Evolutionary conservation across 2,888 invertebrate genomes (phyloP), one percentile per base, ranked within the genome.

Genomic region (Sisyra terminalis): DNA sequence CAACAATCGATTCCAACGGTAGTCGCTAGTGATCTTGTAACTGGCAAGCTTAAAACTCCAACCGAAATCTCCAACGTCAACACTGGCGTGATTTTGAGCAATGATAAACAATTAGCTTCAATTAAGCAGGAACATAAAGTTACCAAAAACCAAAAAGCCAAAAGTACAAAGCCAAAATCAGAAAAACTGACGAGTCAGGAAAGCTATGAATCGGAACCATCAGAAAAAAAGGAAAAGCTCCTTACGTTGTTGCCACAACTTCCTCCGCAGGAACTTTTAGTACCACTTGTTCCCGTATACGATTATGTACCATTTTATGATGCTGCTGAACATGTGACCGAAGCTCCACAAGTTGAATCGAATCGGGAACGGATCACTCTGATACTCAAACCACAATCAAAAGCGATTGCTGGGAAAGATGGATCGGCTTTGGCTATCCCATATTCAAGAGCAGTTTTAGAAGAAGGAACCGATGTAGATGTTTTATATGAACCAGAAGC

Each of bases 371-470:
- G 15, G 37, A 18, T 43, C 0, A 64, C 67, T 0, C 53, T 73
- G 5, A 66, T 74, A 47, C 55, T 83, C 47, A 73, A 72, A 51
- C 83, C 83, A 1, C 65, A 67, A 42, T 78, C 83, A 15, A 70
- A 69, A 51, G 77, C 83, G 1, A 60, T 73, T 16, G 79, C 74
- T 11, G 77, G 77, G 2, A 64, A 68, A 39, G 67, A 71, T 29
- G 83, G 83, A 11, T 69, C 69, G 15, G 81, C 83, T 34, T 68
- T 83, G 44, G 76, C 83, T 2, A 73, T 72, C 41, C 82, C 83
- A 10, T 57, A 78, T 45, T 77, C 82, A 1, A 66, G 67, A 49
- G 81, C 81, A 7, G 57, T 78, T 18, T 60, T 81, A 11, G 67
- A 70, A 43, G 64, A 67, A 48, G 75, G 76, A 16, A 67, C 67